Conservation (phyloP, 2,113 vertebrate genomes). For the Cephalopholis sonnerati region DNA sequence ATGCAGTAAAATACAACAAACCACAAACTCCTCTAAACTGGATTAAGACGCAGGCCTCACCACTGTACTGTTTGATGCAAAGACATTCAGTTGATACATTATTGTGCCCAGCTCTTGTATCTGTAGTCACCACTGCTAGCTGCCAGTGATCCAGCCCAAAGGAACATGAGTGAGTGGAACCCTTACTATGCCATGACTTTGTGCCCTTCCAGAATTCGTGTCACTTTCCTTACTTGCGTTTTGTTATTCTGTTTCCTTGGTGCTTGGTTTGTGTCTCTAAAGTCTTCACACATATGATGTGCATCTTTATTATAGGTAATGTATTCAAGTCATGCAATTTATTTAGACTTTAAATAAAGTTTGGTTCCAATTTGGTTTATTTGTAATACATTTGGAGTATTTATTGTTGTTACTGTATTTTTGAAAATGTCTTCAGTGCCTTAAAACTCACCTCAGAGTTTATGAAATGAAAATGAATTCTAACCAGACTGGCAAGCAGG, state of each 20-base stretch:
- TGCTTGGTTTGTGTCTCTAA: constrained; percentile 5
- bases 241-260: background rate
- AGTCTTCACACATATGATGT: constrained; percentile 10
- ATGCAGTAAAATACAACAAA: background rate
- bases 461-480: background rate
- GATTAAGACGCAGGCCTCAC: background rate
- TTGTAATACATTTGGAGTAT: background rate
- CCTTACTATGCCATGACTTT: background rate
- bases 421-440: background rate
- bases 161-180: background rate
- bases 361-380: constrained; percentile 34
- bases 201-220: background rate
- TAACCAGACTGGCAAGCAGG: background rate
- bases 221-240: background rate
- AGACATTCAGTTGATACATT: background rate
- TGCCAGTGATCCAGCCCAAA: background rate
- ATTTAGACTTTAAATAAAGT: constrained; percentile 50
- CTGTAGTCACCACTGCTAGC: background rate
- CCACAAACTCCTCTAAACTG: background rate
- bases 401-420: background rate
- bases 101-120: constrained; percentile 10
- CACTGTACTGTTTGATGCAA: background rate
- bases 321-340: constrained; percentile 33
- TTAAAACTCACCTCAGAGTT: background rate
- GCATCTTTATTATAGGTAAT: constrained; percentile 34